Evolutionary conservation across 2,113 vertebrate genomes (phyloP).

Genomic region (Struthio camelus): DNA sequence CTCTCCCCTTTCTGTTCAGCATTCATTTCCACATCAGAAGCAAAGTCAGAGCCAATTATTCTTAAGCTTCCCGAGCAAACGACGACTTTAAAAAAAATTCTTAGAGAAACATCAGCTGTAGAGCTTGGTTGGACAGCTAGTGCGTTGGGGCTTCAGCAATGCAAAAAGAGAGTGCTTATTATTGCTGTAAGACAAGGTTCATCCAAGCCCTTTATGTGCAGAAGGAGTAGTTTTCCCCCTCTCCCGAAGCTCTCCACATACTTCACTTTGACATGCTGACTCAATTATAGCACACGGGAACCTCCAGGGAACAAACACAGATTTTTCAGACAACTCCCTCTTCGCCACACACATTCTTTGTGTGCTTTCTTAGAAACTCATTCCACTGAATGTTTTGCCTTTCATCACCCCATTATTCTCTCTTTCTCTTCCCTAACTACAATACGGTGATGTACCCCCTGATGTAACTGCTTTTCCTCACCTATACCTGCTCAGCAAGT

Average conservation of each 20-base stretch:
- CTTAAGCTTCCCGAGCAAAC: neutral
- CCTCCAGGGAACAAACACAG: conserved; percentile 17
- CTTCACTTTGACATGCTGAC: conserved; percentile 46
- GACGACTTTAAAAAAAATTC: conserved; percentile 7
- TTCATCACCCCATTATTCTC: neutral
- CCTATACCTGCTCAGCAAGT: neutral
- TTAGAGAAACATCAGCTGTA: neutral
- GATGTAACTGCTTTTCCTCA: neutral
- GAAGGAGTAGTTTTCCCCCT: neutral
- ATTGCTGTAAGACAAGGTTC: neutral
- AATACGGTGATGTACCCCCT: neutral
- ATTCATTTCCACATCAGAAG: neutral
- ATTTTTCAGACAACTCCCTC: neutral
- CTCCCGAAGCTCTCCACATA: conserved; percentile 18
- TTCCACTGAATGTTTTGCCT: neutral
- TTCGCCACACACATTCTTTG: neutral
- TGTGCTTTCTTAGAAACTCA: neutral
- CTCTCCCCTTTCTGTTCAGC: neutral
- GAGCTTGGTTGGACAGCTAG: neutral
- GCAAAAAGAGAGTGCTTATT: neutral
- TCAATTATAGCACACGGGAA: conserved; percentile 17
- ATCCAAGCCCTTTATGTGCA: neutral
- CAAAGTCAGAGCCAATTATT: neutral
- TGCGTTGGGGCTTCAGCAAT: neutral
- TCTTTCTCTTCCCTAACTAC: neutral